A percentile compares a stretch with the other conserved stretches of the same genome.
phyloP scores from a whole-genome alignment of 2,797 vertebrate species.

The Babyrousa celebensis region DNA sequence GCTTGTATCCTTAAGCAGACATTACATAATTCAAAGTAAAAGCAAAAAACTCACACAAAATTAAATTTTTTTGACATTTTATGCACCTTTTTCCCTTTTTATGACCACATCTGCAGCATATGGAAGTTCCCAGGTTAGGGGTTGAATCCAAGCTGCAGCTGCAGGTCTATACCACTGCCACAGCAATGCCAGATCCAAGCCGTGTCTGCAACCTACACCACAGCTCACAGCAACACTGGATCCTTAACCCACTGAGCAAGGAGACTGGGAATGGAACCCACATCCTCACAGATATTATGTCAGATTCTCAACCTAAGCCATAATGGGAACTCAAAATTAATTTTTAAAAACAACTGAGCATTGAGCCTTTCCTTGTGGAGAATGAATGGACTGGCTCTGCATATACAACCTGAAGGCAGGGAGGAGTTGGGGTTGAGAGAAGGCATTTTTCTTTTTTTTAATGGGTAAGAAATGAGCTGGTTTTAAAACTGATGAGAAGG shows the following conservation, averaged over 20 bases:
- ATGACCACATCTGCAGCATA: too few relatives aligned
- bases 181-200: too few relatives aligned
- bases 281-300: too few relatives aligned
- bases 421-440: neutral
- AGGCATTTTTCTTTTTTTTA: neutral
- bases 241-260: too few relatives aligned
- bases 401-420: neutral
- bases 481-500: constrained; percentile 12
- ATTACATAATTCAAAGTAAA: constrained; percentile 24
- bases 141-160: too few relatives aligned
- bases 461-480: neutral
- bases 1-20: neutral
- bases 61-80: neutral
- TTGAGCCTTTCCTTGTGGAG: neutral
- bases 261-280: too few relatives aligned
- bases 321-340: neutral
- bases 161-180: too few relatives aligned
- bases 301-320: too few relatives aligned
- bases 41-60: neutral
- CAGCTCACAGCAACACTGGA: too few relatives aligned
- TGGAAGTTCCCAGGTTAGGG: too few relatives aligned
- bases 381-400: neutral
- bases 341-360: neutral
- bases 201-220: too few relatives aligned
- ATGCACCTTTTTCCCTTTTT: too few relatives aligned